Percentiles rank a stretch among this genome's conserved stretches.
Conservation (phyloP, 1,140 invertebrate species). For the Potamilus streckersoni region DNA sequence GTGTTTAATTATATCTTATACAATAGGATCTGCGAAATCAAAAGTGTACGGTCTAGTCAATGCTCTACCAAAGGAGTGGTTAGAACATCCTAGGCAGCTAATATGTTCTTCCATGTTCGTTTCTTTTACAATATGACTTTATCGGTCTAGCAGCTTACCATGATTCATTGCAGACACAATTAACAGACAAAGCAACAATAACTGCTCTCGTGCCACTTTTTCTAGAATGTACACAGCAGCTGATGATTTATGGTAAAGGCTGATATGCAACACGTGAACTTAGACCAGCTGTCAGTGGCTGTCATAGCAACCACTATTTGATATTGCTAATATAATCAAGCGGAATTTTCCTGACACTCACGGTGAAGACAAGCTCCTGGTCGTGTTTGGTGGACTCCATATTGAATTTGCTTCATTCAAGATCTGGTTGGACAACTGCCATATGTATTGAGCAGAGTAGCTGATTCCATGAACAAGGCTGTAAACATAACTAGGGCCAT, state of each 20-base stretch:
- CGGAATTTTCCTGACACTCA: slow-evolving; percentile 40
- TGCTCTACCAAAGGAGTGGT: too few species aligned
- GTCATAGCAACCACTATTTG: slow-evolving; percentile 36
- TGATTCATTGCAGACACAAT: not conserved
- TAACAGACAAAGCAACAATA: not conserved
- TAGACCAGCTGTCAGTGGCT: slow-evolving; percentile 29
- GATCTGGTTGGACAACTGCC: slow-evolving; percentile 38
- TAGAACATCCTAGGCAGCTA: too few species aligned
- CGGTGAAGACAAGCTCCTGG: slow-evolving; percentile 47
- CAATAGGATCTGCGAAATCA: too few species aligned
- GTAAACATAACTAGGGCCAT: slow-evolving; percentile 9
- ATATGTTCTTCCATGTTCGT: too few species aligned
- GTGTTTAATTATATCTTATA: too few species aligned
- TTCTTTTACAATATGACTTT: too few species aligned
- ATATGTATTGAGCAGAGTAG: slow-evolving; percentile 29
- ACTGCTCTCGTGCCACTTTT: slow-evolving; percentile 27
- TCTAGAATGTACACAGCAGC: slow-evolving; percentile 25
- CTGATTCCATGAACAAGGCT: slow-evolving; percentile 34
- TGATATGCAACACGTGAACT: slow-evolving; percentile 27
- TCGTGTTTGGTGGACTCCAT: slow-evolving; percentile 29
- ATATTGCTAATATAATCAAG: slow-evolving; percentile 38
- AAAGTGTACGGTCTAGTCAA: too few species aligned
- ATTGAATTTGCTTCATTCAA: slow-evolving; percentile 33
- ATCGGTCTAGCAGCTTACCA: too few species aligned
- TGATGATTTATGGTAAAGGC: slow-evolving; percentile 25